Evolutionary conservation across 1,140 invertebrate species (phyloP).

Genomic region (Drosophila sechellia): DNA sequence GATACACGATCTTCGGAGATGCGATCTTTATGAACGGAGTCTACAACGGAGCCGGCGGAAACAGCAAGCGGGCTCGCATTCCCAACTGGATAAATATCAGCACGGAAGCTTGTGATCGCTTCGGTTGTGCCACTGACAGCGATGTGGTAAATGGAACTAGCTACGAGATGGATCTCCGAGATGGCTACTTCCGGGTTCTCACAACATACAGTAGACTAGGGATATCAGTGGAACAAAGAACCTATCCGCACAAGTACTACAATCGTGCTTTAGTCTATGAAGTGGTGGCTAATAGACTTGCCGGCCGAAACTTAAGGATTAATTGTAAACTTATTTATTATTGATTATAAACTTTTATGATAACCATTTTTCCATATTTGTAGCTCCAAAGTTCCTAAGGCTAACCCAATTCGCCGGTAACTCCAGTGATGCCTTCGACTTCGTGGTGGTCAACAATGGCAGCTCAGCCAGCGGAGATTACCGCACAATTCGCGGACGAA

Average conservation of each 20-base stretch:
- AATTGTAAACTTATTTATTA: conserved; percentile 20
- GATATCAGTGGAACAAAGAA: conserved; percentile 83
- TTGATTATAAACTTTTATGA: neutral
- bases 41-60: conserved; percentile 86
- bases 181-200: conserved; percentile 61
- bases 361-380: neutral
- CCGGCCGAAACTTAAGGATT: neutral
- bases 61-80: conserved; percentile 86
- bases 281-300: conserved; percentile 64
- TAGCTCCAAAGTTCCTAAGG: conserved; percentile 50
- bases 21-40: conserved; percentile 87
- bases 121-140: conserved; percentile 22
- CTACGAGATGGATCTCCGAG: conserved; percentile 59
- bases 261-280: conserved; percentile 86
- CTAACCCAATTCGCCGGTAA: conserved; percentile 40
- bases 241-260: conserved; percentile 86
- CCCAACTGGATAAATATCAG: conserved; percentile 86
- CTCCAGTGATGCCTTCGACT: conserved; percentile 57
- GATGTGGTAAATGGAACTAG: conserved; percentile 83
- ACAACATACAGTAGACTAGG: conserved; percentile 32
- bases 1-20: conserved; percentile 86
- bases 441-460: conserved; percentile 41
- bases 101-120: conserved; percentile 44
- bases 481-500: conserved; percentile 47
- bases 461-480: conserved; percentile 35